Evolutionary conservation across 2,888 invertebrate genomes (phyloP).

Genomic region (Caenorhabditis japonica): DNA sequence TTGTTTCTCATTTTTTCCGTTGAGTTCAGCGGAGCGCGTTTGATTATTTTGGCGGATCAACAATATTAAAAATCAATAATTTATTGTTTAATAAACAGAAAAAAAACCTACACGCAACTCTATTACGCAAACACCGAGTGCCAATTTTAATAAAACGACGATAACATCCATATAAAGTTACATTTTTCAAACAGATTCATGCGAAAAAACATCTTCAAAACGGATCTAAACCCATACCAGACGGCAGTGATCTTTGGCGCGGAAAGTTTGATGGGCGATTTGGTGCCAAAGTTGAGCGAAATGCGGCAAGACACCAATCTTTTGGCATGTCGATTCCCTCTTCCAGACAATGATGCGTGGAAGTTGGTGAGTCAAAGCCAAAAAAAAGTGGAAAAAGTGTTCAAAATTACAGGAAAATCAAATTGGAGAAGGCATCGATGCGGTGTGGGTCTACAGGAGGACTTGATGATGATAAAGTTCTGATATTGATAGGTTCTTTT

Average conservation of each 20-base stretch:
- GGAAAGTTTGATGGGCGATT: constrained; percentile 70
- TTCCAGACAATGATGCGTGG: constrained; percentile 65
- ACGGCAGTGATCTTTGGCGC: constrained; percentile 74
- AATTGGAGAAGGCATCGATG: constrained; percentile 75
- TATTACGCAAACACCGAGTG: no score
- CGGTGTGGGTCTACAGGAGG: constrained; percentile 73
- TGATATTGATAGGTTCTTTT: background rate
- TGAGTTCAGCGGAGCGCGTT: no score
- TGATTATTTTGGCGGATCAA: no score
- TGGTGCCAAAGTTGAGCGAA: constrained; percentile 71
- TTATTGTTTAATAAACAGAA: no score
- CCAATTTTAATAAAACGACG: no score
- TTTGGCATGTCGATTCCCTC: constrained; percentile 74
- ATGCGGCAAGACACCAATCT: constrained; percentile 66
- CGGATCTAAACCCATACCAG: constrained; percentile 65
- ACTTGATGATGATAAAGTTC: background rate
- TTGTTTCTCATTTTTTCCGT: no score
- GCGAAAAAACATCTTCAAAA: constrained; percentile 72
- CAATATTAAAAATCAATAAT: no score
- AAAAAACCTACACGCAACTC: no score
- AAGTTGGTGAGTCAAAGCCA: constrained; percentile 23
- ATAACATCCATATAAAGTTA: no score
- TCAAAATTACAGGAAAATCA: constrained; percentile 47
- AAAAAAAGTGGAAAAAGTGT: background rate
- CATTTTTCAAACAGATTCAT: no score